Percentiles rank a stretch among this genome's conserved stretches.
These are phyloP conservation scores for Litoditis marina DNA, from an alignment of 2,888 invertebrate species.

Conservation along the genomic window DNA sequence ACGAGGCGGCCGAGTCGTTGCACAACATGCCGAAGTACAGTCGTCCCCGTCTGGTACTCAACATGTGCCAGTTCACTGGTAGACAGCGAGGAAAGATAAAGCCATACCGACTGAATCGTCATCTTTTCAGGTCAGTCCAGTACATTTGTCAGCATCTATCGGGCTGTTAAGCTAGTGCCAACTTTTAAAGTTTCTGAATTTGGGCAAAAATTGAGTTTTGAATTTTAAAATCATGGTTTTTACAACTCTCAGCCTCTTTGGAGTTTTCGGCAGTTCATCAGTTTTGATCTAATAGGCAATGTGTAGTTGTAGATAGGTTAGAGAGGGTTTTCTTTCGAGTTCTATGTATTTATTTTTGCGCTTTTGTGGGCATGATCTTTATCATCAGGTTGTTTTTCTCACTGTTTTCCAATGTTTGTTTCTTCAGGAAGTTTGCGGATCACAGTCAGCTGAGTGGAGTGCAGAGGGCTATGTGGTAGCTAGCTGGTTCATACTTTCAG, in stretches of 20 bases:
- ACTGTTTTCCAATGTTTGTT: constrained; percentile 73
- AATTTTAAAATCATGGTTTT: not conserved
- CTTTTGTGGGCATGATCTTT: not conserved
- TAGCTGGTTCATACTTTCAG: not conserved
- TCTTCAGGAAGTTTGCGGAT: constrained; percentile 86
- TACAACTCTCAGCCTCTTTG: too few relatives aligned
- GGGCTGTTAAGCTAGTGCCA: too few relatives aligned
- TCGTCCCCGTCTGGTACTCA: constrained; percentile 61
- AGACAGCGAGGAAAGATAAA: constrained; percentile 75
- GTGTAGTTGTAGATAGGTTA: too few relatives aligned
- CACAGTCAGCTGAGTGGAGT: constrained; percentile 87
- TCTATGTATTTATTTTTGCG: too few relatives aligned
- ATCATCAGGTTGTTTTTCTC: not conserved
- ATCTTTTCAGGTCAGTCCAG: constrained; percentile 32
- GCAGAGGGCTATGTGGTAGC: constrained; percentile 84
- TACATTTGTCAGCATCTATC: not conserved
- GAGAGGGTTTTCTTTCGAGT: too few relatives aligned
- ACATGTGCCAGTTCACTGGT: constrained; percentile 84
- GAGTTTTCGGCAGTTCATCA: too few relatives aligned
- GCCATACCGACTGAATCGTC: constrained; percentile 77
- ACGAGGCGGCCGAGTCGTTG: constrained; percentile 62
- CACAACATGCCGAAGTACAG: constrained; percentile 51
- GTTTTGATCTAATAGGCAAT: too few relatives aligned
- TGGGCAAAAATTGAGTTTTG: not conserved
- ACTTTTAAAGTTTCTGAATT: too few relatives aligned